These are phyloP conservation scores for Cichlasoma orientale DNA, from an alignment of 2,797 vertebrate genomes.

Conservation along the genomic window DNA sequence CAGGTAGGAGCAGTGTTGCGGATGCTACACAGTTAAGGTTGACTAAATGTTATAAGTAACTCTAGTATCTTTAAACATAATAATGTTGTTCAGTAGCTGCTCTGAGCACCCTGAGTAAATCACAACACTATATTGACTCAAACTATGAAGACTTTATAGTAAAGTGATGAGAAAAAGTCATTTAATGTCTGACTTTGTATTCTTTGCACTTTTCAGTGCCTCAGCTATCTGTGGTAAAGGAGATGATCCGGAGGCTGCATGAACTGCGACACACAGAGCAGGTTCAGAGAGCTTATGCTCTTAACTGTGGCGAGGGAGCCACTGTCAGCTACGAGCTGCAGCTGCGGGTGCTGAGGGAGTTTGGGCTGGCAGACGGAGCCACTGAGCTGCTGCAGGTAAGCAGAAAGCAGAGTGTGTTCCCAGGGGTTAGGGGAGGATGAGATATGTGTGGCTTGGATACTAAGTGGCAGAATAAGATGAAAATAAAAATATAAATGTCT, in stretches of 20 bases:
- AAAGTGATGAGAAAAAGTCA: background rate
- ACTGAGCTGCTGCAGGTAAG: constrained; percentile 95
- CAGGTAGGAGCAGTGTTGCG: constrained; percentile 81
- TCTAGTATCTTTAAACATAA: background rate
- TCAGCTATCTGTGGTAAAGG: constrained; percentile 86
- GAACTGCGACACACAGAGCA: constrained; percentile 94
- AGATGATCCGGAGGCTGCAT: constrained; percentile 94
- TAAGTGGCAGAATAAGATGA: constrained; percentile 7
- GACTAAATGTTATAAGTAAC: background rate
- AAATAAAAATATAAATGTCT: too few species aligned
- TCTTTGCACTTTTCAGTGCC: constrained; percentile 83
- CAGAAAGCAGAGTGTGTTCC: constrained; percentile 67
- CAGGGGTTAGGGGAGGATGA: constrained; percentile 48
- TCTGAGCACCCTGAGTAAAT: background rate
- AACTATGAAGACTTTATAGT: background rate
- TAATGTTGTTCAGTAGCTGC: background rate
- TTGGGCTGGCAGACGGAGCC: constrained; percentile 92
- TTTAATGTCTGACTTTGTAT: background rate
- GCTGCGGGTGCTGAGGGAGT: constrained; percentile 94
- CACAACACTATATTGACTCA: background rate
- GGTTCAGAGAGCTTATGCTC: constrained; percentile 94
- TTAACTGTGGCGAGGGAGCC: constrained; percentile 96
- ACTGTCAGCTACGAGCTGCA: constrained; percentile 97
- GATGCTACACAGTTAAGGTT: background rate
- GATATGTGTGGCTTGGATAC: background rate